Base-by-base conservation (phyloP, 2,888 invertebrate genomes). In the Xestobium rufovillosum region DNA sequence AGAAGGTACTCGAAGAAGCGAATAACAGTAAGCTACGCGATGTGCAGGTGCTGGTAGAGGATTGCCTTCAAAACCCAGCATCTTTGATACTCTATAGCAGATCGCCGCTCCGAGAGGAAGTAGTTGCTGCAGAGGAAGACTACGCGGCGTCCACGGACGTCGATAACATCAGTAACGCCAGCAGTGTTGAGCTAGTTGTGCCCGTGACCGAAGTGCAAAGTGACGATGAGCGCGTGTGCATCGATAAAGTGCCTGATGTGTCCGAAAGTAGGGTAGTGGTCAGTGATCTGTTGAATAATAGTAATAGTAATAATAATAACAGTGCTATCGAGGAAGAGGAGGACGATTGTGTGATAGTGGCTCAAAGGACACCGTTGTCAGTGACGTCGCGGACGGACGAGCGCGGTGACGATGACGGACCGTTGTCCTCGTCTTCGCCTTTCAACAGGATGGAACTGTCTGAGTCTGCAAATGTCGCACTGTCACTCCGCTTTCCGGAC, bases 281-380 rank as follows among this genome's bases (percentile, higher is more conserved):
- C 47, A 60, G 58, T 59, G 60, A n/a, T n/a, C n/a, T n/a, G n/a
- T n/a, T n/a, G 50, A n/a, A n/a, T n/a, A n/a, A n/a, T n/a, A n/a
- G n/a, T n/a, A n/a, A n/a, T n/a, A n/a, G n/a, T n/a, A n/a, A n/a
- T n/a, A n/a, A n/a, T n/a, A 12, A 13, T 3, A 12, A 13, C 30
- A 70, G 70, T 68, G 72, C n/a, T n/a, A n/a, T n/a, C n/a, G n/a
- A n/a, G n/a, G n/a, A n/a, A n/a, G n/a, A 73, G 67, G 74, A 75
- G 66, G 73, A 75, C 71, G 73, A 73, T 61, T 75, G 74, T 70
- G 74, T 75, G 67, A 75, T 75, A 68, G 74, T 75, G 71, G 71
- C 73, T 67, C 66, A 69, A 38, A 60, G 69, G 69, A 70, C 71
- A 69, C 67, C 72, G 70, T 68, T 70, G 50, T 50, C 39, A 41